Evolutionary conservation across 2,797 vertebrate species (phyloP), one percentile per base, ranked within the genome.

Genomic region (Chrysocyon brachyurus): DNA sequence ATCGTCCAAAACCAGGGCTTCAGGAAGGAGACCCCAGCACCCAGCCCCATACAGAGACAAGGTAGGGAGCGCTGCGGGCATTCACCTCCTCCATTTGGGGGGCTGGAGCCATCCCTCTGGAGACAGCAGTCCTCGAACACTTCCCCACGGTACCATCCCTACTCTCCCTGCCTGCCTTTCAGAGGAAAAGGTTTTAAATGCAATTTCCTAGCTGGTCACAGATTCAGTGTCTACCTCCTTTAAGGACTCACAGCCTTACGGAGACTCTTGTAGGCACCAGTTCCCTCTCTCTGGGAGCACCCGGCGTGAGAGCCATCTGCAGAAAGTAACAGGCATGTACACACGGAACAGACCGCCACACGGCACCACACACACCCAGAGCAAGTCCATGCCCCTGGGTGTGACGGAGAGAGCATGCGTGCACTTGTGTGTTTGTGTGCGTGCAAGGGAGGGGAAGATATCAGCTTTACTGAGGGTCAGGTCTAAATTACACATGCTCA

Each of bases 41-140:
- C 16, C 5, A 5, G 31, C 70, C 28, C 19, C 24, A 36, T 54
- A 2, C 68, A 36, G 49, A 84, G 59, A 31, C 84, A 52, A 59
- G 1, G 26, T 1, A 1, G 16, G 36, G 73, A 56, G 46, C 8
- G 22, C 4, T 6, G 0, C n/a, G 59, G 68, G 57, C 28, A 14
- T 14, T 40, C 19, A 10, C 17, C 52, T 46, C 17, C 56, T 70
- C 26, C 59, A 3, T 6, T 11, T 0, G 40, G 40, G 40, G 40
- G 40, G 40, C 40, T 56, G 10, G 28, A 82, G 15, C 6, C n/a
- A 54, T 2, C 26, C 2, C 5, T 52, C 61, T 26, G 12, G 31
- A 81, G 3, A 59, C 15, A 24, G 6, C 36, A 70, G 31, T 24
- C 54, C 28, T 31, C 40, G n/a, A n/a, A 57, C 3, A 3, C 15